Percentiles rank a stretch among this genome's conserved stretches.
phyloP scores from a whole-genome alignment of 2,113 vertebrate species.

The Strigops habroptila region DNA sequence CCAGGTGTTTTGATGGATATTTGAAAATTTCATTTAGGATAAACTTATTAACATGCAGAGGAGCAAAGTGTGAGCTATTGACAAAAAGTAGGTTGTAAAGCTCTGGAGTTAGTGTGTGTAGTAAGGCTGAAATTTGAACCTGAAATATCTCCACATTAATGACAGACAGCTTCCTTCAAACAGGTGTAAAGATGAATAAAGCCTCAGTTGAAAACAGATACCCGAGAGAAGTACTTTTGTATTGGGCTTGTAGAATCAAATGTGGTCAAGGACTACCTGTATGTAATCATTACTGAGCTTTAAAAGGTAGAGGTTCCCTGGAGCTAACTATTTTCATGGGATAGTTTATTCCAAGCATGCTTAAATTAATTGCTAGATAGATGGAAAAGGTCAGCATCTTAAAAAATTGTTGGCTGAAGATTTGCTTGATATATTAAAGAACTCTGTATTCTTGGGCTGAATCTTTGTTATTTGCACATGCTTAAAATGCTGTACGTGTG shows the following conservation, averaged over 20 bases:
- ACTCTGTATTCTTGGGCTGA: background rate
- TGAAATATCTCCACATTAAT: background rate
- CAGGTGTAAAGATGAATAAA: background rate
- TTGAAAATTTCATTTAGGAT: background rate
- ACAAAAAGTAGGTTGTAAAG: background rate
- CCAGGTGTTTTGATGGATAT: background rate
- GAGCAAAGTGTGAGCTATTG: background rate
- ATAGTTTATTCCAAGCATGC: background rate
- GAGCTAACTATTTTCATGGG: background rate
- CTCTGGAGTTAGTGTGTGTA: background rate
- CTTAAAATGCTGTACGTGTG: background rate
- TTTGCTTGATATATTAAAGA: background rate
- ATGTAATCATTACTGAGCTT: background rate
- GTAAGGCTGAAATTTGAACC: background rate
- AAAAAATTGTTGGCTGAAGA: background rate
- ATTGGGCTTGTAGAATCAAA: background rate
- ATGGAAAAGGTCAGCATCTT: background rate
- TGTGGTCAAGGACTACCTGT: background rate
- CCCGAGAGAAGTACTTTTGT: background rate
- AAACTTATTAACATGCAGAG: background rate
- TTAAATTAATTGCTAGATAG: background rate
- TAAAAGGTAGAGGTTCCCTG: background rate
- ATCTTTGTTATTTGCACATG: background rate
- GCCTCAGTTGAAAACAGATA: background rate
- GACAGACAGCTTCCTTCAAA: background rate